phyloP scores from a whole-genome alignment of 1,140 invertebrate genomes.

The Trypoxylus dichotomus region DNA sequence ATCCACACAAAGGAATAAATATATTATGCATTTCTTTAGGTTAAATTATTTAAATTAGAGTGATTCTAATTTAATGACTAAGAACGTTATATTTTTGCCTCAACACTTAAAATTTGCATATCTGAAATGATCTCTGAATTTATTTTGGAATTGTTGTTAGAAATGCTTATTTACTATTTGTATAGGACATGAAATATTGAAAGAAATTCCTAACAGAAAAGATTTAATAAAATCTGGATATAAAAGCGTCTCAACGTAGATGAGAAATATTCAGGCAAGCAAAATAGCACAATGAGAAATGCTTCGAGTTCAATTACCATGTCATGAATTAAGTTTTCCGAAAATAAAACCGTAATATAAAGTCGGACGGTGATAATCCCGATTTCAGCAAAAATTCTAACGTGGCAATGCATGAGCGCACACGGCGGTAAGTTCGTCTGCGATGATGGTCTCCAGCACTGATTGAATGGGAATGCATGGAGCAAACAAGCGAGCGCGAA shows the following conservation, averaged over 20 bases:
- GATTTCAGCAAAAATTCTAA: conserved; percentile 25
- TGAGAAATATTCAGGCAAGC: background rate
- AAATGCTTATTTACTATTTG: too few relatives aligned
- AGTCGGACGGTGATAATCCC: conserved; percentile 17
- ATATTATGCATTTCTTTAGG: too few relatives aligned
- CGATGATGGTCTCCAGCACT: conserved; percentile 11
- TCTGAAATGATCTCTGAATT: too few relatives aligned
- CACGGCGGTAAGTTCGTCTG: conserved; percentile 20
- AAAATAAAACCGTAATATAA: conserved; percentile 21
- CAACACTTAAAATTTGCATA: too few relatives aligned
- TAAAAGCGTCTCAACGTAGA: background rate
- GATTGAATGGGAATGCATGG: conserved; percentile 15
- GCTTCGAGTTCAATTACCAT: conserved; percentile 10
- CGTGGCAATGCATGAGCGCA: conserved; percentile 20
- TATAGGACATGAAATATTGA: too few relatives aligned
- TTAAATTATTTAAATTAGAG: too few relatives aligned
- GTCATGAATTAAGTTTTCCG: conserved; percentile 20
- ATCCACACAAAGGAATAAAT: too few relatives aligned
- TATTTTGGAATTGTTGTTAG: too few relatives aligned
- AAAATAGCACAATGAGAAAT: conserved; percentile 12
- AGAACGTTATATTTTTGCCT: too few relatives aligned
- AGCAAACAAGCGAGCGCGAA: conserved; percentile 13
- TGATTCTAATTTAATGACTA: too few relatives aligned
- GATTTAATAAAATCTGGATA: background rate
- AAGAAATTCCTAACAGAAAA: background rate